Evolutionary conservation across 2,888 invertebrate species (phyloP).

Genomic region (Anarsia innoxiella): DNA sequence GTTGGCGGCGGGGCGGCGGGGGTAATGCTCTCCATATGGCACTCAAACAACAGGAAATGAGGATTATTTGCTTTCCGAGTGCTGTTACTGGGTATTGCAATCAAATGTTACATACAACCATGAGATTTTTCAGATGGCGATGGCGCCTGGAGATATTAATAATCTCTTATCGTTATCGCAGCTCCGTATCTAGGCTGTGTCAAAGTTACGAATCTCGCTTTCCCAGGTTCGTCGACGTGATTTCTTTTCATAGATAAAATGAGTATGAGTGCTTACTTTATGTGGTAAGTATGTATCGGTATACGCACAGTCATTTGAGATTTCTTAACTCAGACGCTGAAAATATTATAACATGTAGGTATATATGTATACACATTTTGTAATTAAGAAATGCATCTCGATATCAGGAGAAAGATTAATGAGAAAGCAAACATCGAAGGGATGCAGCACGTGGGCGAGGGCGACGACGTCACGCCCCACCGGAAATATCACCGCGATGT

Average conservation of each 20-base stretch:
- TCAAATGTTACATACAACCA: conserved; percentile 15
- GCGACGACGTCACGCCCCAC: conserved; percentile 28
- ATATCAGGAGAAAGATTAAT: conserved; percentile 21
- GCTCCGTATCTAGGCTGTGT: no score
- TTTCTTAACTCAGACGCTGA: no score
- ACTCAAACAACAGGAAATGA: conserved; percentile 41
- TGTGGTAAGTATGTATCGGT: no score
- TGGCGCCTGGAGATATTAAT: conserved; percentile 2
- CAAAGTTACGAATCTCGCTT: no score
- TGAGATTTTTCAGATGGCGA: conserved; percentile 2
- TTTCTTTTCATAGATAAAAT: no score
- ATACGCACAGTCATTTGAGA: no score
- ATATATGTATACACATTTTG: no score
- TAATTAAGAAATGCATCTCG: conserved; percentile 5
- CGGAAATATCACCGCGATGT: conserved; percentile 62
- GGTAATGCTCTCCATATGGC: conserved; percentile 32
- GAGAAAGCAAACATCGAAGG: conserved; percentile 38
- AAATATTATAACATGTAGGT: no score
- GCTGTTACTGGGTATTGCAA: conserved; percentile 31
- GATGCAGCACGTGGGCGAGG: conserved; percentile 37
- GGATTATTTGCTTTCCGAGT: conserved; percentile 36
- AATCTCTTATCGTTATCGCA: no score
- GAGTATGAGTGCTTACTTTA: no score
- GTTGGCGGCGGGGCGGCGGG: conserved; percentile 19
- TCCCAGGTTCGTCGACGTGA: no score